Evolutionary conservation across 2,113 vertebrate genomes (phyloP).

Genomic region (Nansenia antarctica): DNA sequence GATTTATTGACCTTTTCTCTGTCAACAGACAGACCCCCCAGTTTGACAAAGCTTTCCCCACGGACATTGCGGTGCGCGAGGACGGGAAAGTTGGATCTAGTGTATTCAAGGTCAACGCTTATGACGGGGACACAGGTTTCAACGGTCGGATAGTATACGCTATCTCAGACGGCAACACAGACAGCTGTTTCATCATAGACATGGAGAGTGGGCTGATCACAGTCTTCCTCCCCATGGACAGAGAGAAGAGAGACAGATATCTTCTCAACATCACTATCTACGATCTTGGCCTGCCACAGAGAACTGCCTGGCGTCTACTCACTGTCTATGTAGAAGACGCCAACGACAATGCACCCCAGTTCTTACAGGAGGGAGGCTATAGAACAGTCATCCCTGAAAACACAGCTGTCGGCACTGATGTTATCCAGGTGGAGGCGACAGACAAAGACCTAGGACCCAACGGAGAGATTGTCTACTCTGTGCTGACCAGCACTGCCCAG

Average conservation of each 20-base stretch:
- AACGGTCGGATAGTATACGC: conserved; percentile 91
- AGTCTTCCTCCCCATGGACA: conserved; percentile 90
- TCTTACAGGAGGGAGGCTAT: conserved; percentile 86
- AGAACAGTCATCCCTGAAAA: conserved; percentile 88
- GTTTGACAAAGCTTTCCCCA: conserved; percentile 92
- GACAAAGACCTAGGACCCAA: conserved; percentile 91
- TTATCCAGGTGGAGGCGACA: conserved; percentile 93
- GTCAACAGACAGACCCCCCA: conserved; percentile 91
- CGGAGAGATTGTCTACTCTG: conserved; percentile 85
- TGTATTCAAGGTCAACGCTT: conserved; percentile 87
- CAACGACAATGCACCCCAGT: conserved; percentile 91
- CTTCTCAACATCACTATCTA: conserved; percentile 93
- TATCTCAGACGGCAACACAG: conserved; percentile 89
- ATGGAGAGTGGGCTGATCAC: conserved; percentile 86
- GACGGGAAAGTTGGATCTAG: conserved; percentile 83
- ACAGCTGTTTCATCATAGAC: conserved; percentile 90
- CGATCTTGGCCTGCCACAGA: conserved; percentile 92
- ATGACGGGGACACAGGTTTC: conserved; percentile 92
- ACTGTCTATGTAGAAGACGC: conserved; percentile 87
- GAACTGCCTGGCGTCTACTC: conserved; percentile 86
- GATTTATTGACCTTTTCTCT: conserved; percentile 93
- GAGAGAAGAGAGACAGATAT: conserved; percentile 89
- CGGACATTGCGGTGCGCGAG: conserved; percentile 86
- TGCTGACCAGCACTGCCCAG: conserved; percentile 87
- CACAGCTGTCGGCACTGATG: conserved; percentile 86